These are phyloP conservation scores for Drosophila rubida DNA, from an alignment of 2,888 invertebrate species.

Conservation along the genomic window DNA sequence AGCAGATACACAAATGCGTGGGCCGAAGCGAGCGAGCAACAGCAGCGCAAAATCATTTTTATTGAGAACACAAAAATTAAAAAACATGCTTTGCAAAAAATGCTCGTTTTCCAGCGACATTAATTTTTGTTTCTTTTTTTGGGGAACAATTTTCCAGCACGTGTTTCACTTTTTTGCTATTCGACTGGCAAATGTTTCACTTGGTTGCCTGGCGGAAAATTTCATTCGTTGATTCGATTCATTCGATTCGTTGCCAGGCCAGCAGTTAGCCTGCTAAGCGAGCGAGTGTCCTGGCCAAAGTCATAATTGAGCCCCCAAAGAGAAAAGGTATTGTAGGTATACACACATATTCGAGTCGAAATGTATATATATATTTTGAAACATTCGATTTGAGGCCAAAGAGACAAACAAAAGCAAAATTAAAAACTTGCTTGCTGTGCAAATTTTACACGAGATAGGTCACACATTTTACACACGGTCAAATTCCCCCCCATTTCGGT, in stretches of 20 bases:
- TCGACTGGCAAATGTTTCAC: slow-evolving; percentile 28
- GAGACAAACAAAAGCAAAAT: background rate
- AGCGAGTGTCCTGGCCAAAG: slow-evolving; percentile 9
- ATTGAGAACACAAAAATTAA: slow-evolving; percentile 37
- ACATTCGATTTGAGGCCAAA: background rate
- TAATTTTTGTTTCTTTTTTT: slow-evolving; percentile 38
- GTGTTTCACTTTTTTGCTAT: slow-evolving; percentile 17
- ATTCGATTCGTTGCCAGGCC: background rate
- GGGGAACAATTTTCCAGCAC: slow-evolving; percentile 27
- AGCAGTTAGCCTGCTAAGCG: background rate
- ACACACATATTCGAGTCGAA: background rate
- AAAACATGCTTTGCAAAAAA: slow-evolving; percentile 48
- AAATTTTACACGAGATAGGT: slow-evolving; percentile 3
- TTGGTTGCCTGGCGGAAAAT: slow-evolving; percentile 30
- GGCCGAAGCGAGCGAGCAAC: background rate
- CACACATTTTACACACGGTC: slow-evolving; percentile 6
- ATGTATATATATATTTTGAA: background rate
- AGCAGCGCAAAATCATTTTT: slow-evolving; percentile 44
- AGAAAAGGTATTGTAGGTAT: background rate
- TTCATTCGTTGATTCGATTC: no score
- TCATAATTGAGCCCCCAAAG: slow-evolving; percentile 10
- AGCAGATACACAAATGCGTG: background rate
- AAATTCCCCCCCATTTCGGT: background rate
- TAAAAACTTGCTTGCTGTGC: background rate
- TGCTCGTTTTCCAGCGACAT: background rate